Base-by-base conservation (phyloP, 1,140 invertebrate genomes). In the Heliconius congener region DNA sequence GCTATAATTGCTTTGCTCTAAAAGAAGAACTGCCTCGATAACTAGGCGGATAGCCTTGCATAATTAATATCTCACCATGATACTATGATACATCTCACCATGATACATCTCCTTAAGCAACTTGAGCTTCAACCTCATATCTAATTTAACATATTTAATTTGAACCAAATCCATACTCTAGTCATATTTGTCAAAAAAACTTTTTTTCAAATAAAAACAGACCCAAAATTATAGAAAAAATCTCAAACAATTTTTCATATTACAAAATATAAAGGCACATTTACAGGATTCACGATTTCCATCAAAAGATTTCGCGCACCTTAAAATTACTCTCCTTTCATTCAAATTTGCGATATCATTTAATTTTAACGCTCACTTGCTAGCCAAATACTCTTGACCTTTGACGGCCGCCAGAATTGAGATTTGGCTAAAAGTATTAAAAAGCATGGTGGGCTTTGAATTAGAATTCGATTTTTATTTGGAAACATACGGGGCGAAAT, bases 321-420 rank as follows among this genome's bases (percentile, higher is more conserved):
- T 11, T 30, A 66, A 57, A 66, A 66, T 66, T 66, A 66, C 60
- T 66, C 27, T 27, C 60, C 60, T 66, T 66, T 66, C 60, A 66
- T 66, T 66, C 27, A 66, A 66, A 66, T 66, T 66, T 66, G 60
- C 60, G 60, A 66, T 66, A 66, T 66, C 60, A 66, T 66, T 66
- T 66, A 66, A 66, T 66, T 66, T 66, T 66, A 66, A 66, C 60
- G 60, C 60, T 66, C 60, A 66, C 60, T 66, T 66, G 60, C 2
- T 66, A 66, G 60, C 60, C 60, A 66, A 66, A 66, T 66, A 66
- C 60, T 66, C 60, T 66, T 66, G 60, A 66, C 23, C 60, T 66
- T 66, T 66, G 27, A 66, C 60, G 60, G 23, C 60, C 3, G 27
- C 13, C 23, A 66, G 23, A 66, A 16, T 30, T 66, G 60, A 66